Evolutionary conservation across 2,888 invertebrate genomes (phyloP).

Genomic region (Caenorhabditis becei): DNA sequence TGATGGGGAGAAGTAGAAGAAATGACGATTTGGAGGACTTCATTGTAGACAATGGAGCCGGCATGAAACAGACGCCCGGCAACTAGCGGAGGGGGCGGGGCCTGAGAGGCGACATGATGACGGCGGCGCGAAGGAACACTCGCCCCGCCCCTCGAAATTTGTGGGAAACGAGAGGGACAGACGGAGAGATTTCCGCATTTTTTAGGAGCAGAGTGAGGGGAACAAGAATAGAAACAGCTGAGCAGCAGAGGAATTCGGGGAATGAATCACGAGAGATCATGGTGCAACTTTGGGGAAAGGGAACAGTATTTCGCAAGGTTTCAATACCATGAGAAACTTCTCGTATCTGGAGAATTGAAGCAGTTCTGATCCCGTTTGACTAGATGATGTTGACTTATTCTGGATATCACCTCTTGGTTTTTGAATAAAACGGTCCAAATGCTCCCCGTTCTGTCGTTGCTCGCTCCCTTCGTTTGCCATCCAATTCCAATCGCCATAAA

Average conservation of each 20-base stretch:
- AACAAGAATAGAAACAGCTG: background rate
- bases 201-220: background rate
- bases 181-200: slow-evolving; percentile 13
- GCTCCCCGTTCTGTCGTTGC: too few relatives aligned
- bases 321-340: too few relatives aligned
- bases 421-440: too few relatives aligned
- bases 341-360: too few relatives aligned
- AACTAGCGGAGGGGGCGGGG: slow-evolving; percentile 11
- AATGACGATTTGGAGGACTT: background rate
- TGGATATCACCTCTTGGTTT: too few relatives aligned
- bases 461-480: too few relatives aligned
- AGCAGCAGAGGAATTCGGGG: background rate
- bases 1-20: background rate
- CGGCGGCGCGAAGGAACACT: slow-evolving; percentile 15
- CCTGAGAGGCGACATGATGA: slow-evolving; percentile 9
- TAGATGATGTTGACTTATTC: too few relatives aligned
- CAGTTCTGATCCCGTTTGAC: too few relatives aligned
- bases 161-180: background rate
- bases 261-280: background rate
- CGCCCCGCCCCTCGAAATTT: slow-evolving; percentile 26
- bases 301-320: too few relatives aligned
- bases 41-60: slow-evolving; percentile 9
- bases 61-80: background rate
- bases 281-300: too few relatives aligned
- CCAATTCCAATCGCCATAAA: too few relatives aligned